A percentile compares a stretch with the other conserved stretches of the same genome.
Conservation (phyloP, 1,140 invertebrate species). For the Procambarus clarkii region DNA sequence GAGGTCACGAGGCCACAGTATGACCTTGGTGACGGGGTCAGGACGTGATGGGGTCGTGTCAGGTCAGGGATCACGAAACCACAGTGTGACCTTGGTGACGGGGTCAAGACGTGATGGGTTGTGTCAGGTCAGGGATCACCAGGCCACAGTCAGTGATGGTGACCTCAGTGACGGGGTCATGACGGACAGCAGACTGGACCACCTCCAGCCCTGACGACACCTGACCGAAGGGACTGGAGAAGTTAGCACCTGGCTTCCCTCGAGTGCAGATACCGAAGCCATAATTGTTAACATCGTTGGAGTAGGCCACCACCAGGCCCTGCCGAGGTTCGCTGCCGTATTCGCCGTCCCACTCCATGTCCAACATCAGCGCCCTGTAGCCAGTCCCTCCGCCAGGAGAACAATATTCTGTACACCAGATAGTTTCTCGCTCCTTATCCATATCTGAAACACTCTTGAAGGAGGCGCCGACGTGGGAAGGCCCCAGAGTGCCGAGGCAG, state of each 20-base stretch:
- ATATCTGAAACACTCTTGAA: not conserved
- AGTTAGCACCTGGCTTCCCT: not conserved
- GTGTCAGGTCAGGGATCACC: conserved; percentile 10
- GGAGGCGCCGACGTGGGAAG: conserved; percentile 2
- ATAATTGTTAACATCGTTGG: not conserved
- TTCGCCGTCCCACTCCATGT: conserved; percentile 21
- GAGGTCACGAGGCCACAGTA: conserved; percentile 26
- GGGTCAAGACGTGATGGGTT: not conserved
- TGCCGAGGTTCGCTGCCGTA: not conserved
- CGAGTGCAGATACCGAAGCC: conserved; percentile 30
- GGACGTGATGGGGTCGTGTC: not conserved
- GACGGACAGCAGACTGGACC: not conserved
- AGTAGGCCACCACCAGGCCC: not conserved
- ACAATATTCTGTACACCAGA: not conserved
- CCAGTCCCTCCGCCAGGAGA: not conserved
- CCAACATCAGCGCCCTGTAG: not conserved
- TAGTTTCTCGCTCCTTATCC: not conserved
- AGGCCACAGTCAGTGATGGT: conserved; percentile 13
- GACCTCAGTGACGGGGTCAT: conserved; percentile 20
- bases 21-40: conserved; percentile 33
- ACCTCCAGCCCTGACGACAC: conserved; percentile 22
- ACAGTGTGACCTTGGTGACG: conserved; percentile 8
- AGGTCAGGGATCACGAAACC: conserved; percentile 7
- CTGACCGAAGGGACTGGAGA: conserved; percentile 18
- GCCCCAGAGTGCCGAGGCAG: conserved; percentile 41